phyloP scores from a whole-genome alignment of 2,797 vertebrate genomes.

The Meda fulgida region DNA sequence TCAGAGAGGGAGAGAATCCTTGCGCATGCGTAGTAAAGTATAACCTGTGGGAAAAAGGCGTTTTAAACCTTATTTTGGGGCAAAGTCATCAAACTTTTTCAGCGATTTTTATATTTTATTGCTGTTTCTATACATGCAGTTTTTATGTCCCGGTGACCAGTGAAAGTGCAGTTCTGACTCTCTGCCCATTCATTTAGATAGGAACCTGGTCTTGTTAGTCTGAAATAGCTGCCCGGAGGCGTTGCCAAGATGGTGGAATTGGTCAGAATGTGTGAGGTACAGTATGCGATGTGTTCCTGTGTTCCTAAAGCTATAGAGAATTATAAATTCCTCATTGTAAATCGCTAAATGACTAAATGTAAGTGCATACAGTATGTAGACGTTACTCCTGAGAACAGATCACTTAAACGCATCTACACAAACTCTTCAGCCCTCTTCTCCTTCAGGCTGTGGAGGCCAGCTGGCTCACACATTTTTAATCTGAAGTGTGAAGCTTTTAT shows the following conservation, averaged over 20 bases:
- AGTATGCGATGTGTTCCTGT: neutral
- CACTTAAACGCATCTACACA: slow-evolving; percentile 12
- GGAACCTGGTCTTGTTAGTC: too few species aligned
- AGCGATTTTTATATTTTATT: too few species aligned
- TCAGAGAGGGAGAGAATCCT: too few species aligned
- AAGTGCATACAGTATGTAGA: neutral
- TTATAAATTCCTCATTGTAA: neutral
- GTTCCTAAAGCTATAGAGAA: slow-evolving; percentile 4
- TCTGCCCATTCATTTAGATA: too few species aligned
- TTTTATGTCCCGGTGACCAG: too few species aligned
- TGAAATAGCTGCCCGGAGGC: too few species aligned
- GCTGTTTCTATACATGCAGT: too few species aligned
- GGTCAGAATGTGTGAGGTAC: slow-evolving; percentile 11
- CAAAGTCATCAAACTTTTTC: too few species aligned
- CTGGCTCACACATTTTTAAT: slow-evolving; percentile 59
- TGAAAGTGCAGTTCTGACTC: too few species aligned
- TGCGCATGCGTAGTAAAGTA: too few species aligned
- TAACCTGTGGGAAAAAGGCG: too few species aligned
- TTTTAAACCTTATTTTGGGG: too few species aligned
- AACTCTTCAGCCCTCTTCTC: slow-evolving; percentile 33
- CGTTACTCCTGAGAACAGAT: slow-evolving; percentile 22
- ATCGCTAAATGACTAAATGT: neutral
- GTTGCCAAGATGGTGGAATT: slow-evolving; percentile 5
- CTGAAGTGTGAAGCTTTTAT: slow-evolving; percentile 59
- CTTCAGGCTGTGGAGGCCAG: slow-evolving; percentile 50